Evolutionary conservation across 2,888 invertebrate genomes (phyloP).

Genomic region (Caenorhabditis sp.): DNA sequence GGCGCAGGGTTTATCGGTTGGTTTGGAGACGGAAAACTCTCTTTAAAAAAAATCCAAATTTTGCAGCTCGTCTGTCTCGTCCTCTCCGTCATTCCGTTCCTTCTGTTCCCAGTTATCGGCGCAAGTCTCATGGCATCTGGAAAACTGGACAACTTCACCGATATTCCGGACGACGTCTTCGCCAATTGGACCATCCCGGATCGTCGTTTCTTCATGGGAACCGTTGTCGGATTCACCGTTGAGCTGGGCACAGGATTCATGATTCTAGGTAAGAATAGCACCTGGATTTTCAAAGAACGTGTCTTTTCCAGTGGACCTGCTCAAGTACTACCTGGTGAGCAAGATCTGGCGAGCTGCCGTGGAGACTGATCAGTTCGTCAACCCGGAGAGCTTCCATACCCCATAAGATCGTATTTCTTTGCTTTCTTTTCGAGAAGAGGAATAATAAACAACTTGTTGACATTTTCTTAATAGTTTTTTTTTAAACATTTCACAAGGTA

Average conservation of each 20-base stretch:
- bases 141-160: not conserved
- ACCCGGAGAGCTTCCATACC: constrained; percentile 4
- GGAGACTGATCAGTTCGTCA: constrained; percentile 1
- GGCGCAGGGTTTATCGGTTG: not conserved
- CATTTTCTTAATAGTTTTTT: too few species aligned
- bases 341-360: constrained; percentile 8
- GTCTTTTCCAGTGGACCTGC: constrained; percentile 35
- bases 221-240: constrained; percentile 15
- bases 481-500: too few species aligned
- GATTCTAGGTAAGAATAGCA: constrained; percentile 21
- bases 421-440: not conserved
- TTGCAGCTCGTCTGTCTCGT: not conserved
- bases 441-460: constrained; percentile 40
- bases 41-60: not conserved
- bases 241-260: constrained; percentile 25
- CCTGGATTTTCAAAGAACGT: not conserved
- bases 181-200: constrained; percentile 22
- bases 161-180: not conserved
- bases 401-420: too few species aligned
- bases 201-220: constrained; percentile 28
- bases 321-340: constrained; percentile 33
- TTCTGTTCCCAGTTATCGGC: not conserved
- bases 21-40: not conserved
- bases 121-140: not conserved
- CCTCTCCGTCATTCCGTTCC: not conserved